These are phyloP conservation scores for Eristalinus sepulchralis DNA, from an alignment of 2,888 invertebrate genomes.

Conservation along the genomic window DNA sequence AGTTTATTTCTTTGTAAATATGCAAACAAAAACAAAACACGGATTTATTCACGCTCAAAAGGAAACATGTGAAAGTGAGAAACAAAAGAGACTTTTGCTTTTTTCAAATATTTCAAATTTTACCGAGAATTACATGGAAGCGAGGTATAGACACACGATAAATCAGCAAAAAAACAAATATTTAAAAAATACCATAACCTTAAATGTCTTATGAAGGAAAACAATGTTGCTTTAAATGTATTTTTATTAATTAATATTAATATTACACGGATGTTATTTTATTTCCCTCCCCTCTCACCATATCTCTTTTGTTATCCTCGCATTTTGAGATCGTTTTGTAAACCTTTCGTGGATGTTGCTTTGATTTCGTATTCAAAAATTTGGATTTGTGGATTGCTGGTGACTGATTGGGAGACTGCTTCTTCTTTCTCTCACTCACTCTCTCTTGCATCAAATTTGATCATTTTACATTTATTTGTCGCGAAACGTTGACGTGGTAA, in stretches of 20 bases:
- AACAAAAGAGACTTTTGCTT: conserved; percentile 1
- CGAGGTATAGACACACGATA: not conserved
- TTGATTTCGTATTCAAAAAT: not conserved
- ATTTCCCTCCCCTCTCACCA: not conserved
- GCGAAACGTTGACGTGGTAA: too few species aligned
- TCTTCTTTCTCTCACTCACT: too few species aligned
- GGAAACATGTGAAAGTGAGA: conserved; percentile 4
- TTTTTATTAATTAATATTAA: conserved; percentile 47
- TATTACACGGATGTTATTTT: not conserved
- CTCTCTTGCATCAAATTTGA: too few species aligned
- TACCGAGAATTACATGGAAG: conserved; percentile 2
- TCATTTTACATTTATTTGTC: too few species aligned
- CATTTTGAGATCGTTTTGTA: not conserved
- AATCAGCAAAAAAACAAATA: not conserved
- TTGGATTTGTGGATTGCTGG: not conserved
- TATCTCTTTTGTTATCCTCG: not conserved
- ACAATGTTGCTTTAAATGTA: conserved; percentile 55
- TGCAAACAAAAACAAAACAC: not conserved
- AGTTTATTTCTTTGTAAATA: not conserved
- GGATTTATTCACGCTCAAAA: conserved; percentile 14
- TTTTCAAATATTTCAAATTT: conserved; percentile 8
- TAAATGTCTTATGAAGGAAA: conserved; percentile 32
- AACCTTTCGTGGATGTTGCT: not conserved
- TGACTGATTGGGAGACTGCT: not conserved
- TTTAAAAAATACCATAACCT: not conserved